Evolutionary conservation across 2,113 vertebrate genomes (phyloP).

Genomic region (Todiramphus chloris): DNA sequence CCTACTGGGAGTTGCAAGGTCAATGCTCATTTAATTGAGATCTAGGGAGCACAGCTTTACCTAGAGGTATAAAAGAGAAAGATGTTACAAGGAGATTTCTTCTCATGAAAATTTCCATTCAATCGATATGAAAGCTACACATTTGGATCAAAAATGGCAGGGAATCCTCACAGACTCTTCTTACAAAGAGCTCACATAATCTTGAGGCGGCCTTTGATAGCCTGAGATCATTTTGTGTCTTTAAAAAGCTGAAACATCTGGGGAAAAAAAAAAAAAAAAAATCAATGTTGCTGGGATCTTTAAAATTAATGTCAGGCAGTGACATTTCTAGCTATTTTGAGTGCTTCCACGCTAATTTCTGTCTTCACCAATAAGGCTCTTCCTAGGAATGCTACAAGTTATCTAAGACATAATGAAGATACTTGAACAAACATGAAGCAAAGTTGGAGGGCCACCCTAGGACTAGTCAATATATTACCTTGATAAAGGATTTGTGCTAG

Average conservation of each 20-base stretch:
- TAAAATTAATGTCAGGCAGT: background rate
- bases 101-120: slow-evolving; percentile 52
- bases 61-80: slow-evolving; percentile 8
- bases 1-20: slow-evolving; percentile 42
- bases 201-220: slow-evolving; percentile 26
- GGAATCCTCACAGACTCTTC: slow-evolving; percentile 34
- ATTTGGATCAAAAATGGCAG: slow-evolving; percentile 53
- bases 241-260: slow-evolving; percentile 21
- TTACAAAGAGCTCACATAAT: slow-evolving; percentile 23
- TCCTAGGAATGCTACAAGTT: background rate
- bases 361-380: background rate
- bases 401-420: background rate
- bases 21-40: slow-evolving; percentile 34
- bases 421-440: background rate
- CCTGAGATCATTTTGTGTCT: background rate
- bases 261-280: background rate
- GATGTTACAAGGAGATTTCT: background rate
- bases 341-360: background rate
- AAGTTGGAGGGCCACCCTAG: background rate
- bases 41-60: background rate
- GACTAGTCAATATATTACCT: background rate
- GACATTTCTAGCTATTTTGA: background rate
- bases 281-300: background rate
- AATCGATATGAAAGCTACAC: slow-evolving; percentile 45
- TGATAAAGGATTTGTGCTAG: background rate